Evolutionary conservation across 1,140 invertebrate genomes (phyloP).

Genomic region (Macrobrachium nipponense): DNA sequence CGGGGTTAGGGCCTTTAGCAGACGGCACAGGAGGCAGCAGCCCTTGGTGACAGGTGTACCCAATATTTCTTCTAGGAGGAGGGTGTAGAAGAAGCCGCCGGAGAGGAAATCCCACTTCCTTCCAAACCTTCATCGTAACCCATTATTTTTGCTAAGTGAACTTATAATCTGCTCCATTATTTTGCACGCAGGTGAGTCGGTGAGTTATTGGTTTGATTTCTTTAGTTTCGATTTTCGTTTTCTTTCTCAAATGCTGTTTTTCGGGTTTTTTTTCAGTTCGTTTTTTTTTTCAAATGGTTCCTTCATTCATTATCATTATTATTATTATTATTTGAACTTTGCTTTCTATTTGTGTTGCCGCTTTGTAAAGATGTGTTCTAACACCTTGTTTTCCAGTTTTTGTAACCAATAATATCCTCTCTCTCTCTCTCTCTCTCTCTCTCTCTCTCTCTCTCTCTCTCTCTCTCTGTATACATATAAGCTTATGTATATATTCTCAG

Average conservation of each 20-base stretch:
- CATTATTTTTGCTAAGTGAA: constrained; percentile 59
- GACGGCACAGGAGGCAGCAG: constrained; percentile 12
- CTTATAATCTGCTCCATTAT: constrained; percentile 56
- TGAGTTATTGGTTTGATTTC: constrained; percentile 46
- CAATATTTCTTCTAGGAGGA: constrained; percentile 55
- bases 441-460: no score
- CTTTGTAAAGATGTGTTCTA: no score
- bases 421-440: no score
- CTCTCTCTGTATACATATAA: neutral
- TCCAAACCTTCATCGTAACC: constrained; percentile 60
- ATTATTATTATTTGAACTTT: no score
- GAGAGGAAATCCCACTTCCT: constrained; percentile 58
- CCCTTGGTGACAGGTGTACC: constrained; percentile 44
- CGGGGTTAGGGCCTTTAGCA: neutral
- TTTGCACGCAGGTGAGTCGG: constrained; percentile 63
- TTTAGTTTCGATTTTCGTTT: constrained; percentile 61
- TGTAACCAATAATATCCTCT: no score
- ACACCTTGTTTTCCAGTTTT: no score
- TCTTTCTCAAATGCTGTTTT: constrained; percentile 23
- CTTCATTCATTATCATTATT: neutral
- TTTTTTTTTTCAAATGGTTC: constrained; percentile 1
- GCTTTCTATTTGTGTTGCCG: no score
- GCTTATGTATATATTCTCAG: no score
- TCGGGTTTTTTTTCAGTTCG: constrained; percentile 15
- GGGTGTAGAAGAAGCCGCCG: constrained; percentile 35